These are phyloP conservation scores for Piprites chloris DNA, from an alignment of 2,113 vertebrate species.

Conservation along the genomic window DNA sequence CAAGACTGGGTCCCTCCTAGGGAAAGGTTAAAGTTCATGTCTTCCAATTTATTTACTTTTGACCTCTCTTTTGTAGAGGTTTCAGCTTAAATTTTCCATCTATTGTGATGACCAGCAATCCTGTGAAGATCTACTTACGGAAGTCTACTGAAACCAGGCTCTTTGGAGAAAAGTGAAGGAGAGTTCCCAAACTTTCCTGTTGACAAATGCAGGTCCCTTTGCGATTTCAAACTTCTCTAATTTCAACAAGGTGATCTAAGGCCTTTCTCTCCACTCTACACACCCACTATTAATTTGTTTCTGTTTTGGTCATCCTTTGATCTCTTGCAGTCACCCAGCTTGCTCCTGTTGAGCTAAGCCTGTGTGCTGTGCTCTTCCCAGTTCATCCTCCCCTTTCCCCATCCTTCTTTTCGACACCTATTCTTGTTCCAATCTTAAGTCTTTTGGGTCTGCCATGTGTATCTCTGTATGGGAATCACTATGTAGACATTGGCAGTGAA, in stretches of 20 bases:
- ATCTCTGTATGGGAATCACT: not conserved
- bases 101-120: not conserved
- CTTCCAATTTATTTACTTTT: not conserved
- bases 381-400: not conserved
- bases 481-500: not conserved
- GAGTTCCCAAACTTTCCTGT: not conserved
- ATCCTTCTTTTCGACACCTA: not conserved
- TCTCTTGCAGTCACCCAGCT: not conserved
- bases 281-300: not conserved
- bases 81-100: not conserved
- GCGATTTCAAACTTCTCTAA: not conserved
- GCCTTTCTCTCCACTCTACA: not conserved
- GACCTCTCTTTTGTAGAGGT: not conserved
- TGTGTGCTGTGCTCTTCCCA: accelerated
- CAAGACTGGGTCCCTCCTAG: not conserved
- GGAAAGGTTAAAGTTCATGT: not conserved
- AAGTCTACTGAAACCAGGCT: not conserved
- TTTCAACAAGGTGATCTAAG: not conserved
- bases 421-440: not conserved
- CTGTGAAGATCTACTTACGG: not conserved
- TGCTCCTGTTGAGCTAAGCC: not conserved
- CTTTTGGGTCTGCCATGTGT: not conserved
- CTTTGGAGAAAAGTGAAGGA: not conserved
- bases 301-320: not conserved
- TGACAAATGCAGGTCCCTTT: not conserved